Evolutionary conservation across 2,113 vertebrate genomes (phyloP).

Genomic region (Raphicerus campestris): DNA sequence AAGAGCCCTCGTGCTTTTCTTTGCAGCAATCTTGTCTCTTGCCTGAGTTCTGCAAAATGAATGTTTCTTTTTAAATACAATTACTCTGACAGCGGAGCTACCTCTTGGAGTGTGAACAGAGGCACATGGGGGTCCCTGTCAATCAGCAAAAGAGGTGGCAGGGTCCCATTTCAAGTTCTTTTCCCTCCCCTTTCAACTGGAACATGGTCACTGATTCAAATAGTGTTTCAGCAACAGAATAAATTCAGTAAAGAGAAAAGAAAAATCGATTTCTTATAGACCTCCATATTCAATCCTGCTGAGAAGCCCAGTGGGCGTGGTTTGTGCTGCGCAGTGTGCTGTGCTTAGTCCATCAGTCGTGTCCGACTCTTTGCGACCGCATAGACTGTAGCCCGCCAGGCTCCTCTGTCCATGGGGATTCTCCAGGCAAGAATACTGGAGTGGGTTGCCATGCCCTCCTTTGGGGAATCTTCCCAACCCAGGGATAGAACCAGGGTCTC

Average conservation of each 20-base stretch:
- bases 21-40: background rate
- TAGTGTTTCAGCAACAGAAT: background rate
- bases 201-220: background rate
- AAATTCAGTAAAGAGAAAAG: background rate
- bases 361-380: background rate
- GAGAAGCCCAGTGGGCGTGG: background rate
- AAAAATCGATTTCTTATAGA: background rate
- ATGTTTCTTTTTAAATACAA: background rate
- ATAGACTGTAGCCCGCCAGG: background rate
- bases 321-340: background rate
- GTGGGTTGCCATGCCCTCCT: background rate
- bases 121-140: background rate
- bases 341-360: accelerated
- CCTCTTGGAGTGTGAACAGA: background rate
- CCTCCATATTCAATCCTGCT: conserved; percentile 18
- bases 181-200: background rate
- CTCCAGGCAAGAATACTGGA: background rate
- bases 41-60: background rate
- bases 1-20: background rate
- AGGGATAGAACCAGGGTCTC: background rate
- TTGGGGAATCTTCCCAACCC: background rate
- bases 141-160: background rate
- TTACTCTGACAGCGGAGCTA: background rate
- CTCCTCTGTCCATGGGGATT: background rate
- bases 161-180: background rate